Percentiles rank a stretch among this genome's conserved stretches.
Evolutionary conservation across 2,888 invertebrate genomes (phyloP).

Genomic region (Aspidiotus rigidus): DNA sequence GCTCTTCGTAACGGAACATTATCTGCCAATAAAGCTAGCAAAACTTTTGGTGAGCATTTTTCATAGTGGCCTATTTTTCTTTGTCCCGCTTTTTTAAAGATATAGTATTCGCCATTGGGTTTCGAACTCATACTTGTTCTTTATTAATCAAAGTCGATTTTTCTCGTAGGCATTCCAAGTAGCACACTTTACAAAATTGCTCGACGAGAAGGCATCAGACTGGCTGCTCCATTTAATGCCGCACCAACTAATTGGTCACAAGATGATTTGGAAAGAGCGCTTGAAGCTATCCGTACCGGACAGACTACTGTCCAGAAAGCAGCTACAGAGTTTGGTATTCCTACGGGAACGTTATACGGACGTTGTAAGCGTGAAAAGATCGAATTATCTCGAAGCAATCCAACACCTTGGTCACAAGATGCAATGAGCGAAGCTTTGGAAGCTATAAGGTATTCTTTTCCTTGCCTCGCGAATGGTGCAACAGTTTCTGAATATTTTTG

Average conservation of each 20-base stretch:
- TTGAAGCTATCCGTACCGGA: conserved; percentile 71
- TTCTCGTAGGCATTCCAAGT: conserved; percentile 65
- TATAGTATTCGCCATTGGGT: too few species aligned
- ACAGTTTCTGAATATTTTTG: not conserved
- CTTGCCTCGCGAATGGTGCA: too few species aligned
- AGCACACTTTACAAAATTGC: conserved; percentile 87
- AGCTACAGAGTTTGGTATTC: conserved; percentile 76
- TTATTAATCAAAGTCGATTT: not conserved
- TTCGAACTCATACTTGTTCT: too few species aligned
- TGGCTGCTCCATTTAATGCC: conserved; percentile 83
- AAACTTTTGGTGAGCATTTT: conserved; percentile 59
- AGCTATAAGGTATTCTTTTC: conserved; percentile 60
- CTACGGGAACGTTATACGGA: conserved; percentile 79
- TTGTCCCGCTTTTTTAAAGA: not conserved
- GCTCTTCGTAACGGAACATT: conserved; percentile 74
- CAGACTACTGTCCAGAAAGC: conserved; percentile 74
- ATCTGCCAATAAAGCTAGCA: conserved; percentile 84
- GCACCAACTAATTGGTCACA: conserved; percentile 82
- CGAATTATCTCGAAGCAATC: conserved; percentile 75
- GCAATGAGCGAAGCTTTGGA: conserved; percentile 85
- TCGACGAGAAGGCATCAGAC: conserved; percentile 74
- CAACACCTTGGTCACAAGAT: conserved; percentile 90
- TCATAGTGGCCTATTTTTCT: not conserved
- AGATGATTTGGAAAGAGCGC: conserved; percentile 69
- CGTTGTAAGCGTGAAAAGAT: conserved; percentile 83